Conservation (phyloP, 2,797 vertebrate genomes). For the Semotilus atromaculatus region DNA sequence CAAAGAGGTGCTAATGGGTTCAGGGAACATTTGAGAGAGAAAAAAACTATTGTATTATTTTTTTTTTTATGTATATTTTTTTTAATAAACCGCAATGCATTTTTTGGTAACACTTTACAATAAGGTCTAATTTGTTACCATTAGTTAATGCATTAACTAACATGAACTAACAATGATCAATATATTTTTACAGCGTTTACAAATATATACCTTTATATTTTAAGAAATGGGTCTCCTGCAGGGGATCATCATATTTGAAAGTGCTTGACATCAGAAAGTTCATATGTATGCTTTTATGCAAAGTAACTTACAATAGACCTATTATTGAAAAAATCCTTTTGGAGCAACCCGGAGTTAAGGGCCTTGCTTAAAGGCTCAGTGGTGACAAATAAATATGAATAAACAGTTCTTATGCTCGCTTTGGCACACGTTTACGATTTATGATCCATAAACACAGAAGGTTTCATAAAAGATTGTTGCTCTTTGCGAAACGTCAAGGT, state of each 20-base stretch:
- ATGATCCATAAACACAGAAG: conserved; percentile 4
- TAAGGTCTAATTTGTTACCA: too few relatives aligned
- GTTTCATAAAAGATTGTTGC: background rate
- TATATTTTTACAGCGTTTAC: too few relatives aligned
- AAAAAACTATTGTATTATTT: background rate
- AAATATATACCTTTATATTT: background rate
- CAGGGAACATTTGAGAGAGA: background rate
- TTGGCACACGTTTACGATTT: conserved; percentile 3
- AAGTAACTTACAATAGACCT: background rate
- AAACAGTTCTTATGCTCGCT: background rate
- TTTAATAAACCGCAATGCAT: background rate
- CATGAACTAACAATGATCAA: too few relatives aligned
- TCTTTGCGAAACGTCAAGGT: conserved; percentile 1
- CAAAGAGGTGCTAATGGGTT: background rate
- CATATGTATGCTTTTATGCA: background rate
- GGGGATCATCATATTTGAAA: background rate
- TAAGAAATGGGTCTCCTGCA: too few relatives aligned
- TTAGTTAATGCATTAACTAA: too few relatives aligned
- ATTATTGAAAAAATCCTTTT: background rate
- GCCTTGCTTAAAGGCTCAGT: background rate
- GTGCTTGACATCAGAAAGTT: background rate
- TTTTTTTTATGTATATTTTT: background rate
- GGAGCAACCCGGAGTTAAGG: background rate
- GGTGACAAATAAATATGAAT: background rate
- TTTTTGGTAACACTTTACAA: background rate